These are phyloP conservation scores for Physeter macrocephalus DNA, from an alignment of 2,113 vertebrate genomes.

Conservation along the genomic window DNA sequence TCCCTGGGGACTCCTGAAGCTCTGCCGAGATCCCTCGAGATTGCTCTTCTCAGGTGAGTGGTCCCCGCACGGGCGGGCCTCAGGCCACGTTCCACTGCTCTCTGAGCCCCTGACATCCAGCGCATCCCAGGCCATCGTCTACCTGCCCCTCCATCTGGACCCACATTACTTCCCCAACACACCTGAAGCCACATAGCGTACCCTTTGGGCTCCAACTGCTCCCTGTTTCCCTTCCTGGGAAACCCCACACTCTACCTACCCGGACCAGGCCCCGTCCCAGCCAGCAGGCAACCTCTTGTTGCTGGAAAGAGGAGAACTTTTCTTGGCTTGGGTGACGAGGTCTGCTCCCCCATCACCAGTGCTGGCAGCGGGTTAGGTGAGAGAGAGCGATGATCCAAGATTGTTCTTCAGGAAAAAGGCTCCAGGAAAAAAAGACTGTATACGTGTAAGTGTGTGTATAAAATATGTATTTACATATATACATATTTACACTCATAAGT, in stretches of 20 bases:
- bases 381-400: no score
- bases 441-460: no score
- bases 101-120: accelerated
- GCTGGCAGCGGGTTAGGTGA: no score
- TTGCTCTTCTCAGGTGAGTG: accelerated
- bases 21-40: not conserved
- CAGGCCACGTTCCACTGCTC: accelerated
- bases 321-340: accelerated
- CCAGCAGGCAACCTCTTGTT: not conserved
- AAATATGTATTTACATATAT: not conserved
- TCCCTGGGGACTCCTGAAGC: accelerated
- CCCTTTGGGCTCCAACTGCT: accelerated
- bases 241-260: no score
- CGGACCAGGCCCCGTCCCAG: accelerated
- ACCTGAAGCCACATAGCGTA: not conserved
- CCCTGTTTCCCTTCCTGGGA: not conserved
- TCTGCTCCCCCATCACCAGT: not conserved
- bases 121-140: accelerated
- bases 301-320: no score
- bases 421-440: not conserved
- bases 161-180: accelerated
- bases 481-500: accelerated
- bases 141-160: accelerated
- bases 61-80: accelerated
- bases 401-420: not conserved